phyloP scores from a whole-genome alignment of 2,888 invertebrate genomes.

The Synergus laeviventris region DNA sequence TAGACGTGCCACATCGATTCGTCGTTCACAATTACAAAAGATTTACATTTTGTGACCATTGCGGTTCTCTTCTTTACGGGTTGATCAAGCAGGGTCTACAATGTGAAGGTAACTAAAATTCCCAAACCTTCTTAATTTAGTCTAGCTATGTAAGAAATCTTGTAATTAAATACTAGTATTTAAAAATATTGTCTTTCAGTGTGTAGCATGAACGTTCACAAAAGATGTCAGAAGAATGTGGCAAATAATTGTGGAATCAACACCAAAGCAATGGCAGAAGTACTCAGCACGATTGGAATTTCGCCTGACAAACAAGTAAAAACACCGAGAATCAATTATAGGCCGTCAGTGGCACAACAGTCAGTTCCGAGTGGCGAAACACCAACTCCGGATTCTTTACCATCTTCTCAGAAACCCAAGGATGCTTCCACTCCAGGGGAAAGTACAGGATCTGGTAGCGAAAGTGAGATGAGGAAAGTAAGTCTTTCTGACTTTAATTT shows the following conservation, averaged over 20 bases:
- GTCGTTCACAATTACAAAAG: constrained; percentile 97
- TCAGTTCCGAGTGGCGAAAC: constrained; percentile 39
- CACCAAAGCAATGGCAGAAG: constrained; percentile 96
- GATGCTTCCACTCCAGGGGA: constrained; percentile 44
- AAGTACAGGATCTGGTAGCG: constrained; percentile 49
- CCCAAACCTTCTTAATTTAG: background rate
- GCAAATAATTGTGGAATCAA: constrained; percentile 99
- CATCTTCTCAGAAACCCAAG: constrained; percentile 45
- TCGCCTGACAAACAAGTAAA: constrained; percentile 88
- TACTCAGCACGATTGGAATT: constrained; percentile 94
- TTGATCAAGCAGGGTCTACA: constrained; percentile 97
- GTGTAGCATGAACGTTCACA: constrained; percentile 98
- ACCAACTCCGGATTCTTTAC: constrained; percentile 28
- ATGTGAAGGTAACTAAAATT: constrained; percentile 84
- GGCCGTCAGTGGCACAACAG: constrained; percentile 45
- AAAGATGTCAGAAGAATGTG: constrained; percentile 98
- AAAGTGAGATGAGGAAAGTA: constrained; percentile 78
- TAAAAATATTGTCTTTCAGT: constrained; percentile 77
- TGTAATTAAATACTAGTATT: constrained; percentile 21
- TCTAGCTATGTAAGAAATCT: background rate
- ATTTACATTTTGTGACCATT: constrained; percentile 99
- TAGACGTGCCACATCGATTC: constrained; percentile 98
- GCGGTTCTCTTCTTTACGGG: constrained; percentile 97
- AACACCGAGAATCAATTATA: constrained; percentile 68
- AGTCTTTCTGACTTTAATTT: constrained; percentile 94